Evolutionary conservation across 2,113 vertebrate species (phyloP).

Genomic region (Hydrochoerus hydrochaeris): DNA sequence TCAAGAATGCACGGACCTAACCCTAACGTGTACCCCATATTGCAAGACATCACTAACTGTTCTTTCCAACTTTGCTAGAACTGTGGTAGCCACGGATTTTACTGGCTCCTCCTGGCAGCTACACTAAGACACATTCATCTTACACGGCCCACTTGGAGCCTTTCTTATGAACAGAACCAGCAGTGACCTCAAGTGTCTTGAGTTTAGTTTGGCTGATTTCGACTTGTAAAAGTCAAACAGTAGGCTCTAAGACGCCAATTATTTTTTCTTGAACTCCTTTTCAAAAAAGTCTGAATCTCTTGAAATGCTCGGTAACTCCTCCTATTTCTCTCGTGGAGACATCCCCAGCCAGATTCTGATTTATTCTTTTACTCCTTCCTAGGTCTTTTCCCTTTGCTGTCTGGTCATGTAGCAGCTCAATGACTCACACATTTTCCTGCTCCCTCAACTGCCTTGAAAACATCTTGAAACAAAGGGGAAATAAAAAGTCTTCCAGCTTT

Average conservation of each 20-base stretch:
- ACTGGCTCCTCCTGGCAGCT: neutral
- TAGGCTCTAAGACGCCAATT: neutral
- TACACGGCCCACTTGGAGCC: neutral
- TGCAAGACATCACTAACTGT: neutral
- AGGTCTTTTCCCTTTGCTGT: neutral
- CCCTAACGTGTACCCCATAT: neutral
- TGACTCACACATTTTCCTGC: neutral
- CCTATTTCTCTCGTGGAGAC: neutral
- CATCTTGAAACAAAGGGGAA: slow-evolving; percentile 40
- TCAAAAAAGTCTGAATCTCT: neutral
- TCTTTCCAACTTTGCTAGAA: neutral
- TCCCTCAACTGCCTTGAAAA: slow-evolving; percentile 32
- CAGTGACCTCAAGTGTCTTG: neutral
- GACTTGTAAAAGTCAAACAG: neutral
- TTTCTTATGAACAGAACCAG: neutral
- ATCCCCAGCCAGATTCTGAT: neutral
- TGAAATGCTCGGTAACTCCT: neutral
- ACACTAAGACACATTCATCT: neutral
- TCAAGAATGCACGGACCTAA: neutral
- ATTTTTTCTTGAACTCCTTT: neutral
- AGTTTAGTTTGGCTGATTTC: neutral
- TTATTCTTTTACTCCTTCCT: neutral
- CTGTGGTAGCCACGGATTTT: neutral
- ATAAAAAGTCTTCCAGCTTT: slow-evolving; percentile 14
- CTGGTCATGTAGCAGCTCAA: neutral